Evolutionary conservation across 1,140 invertebrate genomes (phyloP).

Genomic region (Psilanteris sp.): DNA sequence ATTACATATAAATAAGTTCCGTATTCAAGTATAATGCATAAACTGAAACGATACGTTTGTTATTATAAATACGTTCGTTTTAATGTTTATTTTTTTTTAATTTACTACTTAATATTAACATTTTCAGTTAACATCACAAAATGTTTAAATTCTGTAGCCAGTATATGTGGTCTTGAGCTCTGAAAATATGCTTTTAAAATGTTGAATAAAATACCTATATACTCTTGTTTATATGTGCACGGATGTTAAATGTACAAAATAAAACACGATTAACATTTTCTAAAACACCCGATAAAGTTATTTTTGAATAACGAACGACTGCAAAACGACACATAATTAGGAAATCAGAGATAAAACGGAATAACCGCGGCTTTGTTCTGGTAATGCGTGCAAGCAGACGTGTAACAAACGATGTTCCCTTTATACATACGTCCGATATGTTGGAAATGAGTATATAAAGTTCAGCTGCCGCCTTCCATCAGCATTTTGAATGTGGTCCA

Average conservation of each 20-base stretch:
- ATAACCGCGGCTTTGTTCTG: constrained; percentile 53
- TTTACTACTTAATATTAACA: too few relatives aligned
- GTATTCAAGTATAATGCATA: too few relatives aligned
- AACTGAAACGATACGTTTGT: too few relatives aligned
- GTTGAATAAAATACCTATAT: too few relatives aligned
- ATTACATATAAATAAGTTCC: too few relatives aligned
- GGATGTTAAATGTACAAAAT: too few relatives aligned
- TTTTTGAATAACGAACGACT: constrained; percentile 40
- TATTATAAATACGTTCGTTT: too few relatives aligned
- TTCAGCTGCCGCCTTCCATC: constrained; percentile 69
- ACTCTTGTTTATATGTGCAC: background rate
- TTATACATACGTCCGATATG: constrained; percentile 59
- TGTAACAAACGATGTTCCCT: constrained; percentile 58
- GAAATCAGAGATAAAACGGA: constrained; percentile 47
- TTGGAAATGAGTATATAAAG: constrained; percentile 62
- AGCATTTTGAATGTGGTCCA: constrained; percentile 75
- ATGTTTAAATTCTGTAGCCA: too few relatives aligned
- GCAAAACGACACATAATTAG: constrained; percentile 49
- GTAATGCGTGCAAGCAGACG: constrained; percentile 32
- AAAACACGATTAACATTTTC: constrained; percentile 20
- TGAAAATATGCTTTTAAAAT: too few relatives aligned
- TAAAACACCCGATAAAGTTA: constrained; percentile 46
- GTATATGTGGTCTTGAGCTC: too few relatives aligned
- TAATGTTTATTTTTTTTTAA: too few relatives aligned
- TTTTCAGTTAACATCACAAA: too few relatives aligned